Evolutionary conservation across 2,113 vertebrate genomes (phyloP), one percentile per base, ranked within the genome.

Genomic region (Rallus limicola): DNA sequence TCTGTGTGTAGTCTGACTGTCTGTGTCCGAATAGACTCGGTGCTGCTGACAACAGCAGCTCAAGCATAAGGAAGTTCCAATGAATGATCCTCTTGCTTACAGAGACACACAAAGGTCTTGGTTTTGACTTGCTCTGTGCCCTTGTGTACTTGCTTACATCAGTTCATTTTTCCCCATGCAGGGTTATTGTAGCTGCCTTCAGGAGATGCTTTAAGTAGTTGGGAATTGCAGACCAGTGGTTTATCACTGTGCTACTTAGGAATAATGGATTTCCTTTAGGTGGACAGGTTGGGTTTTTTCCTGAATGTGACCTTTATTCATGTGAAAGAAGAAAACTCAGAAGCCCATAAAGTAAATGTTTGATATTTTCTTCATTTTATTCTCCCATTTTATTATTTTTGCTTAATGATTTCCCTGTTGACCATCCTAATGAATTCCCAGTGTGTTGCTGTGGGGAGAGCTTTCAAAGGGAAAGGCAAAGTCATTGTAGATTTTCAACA

Each of bases 61-160:
- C 20, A 20, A 84, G 79, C 3, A 0, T 40, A 28, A 26, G 19
- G 10, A 52, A 19, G 25, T 38, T 38, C 23, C 23, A 31, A 4
- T 29, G 18, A 6, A 3, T 5, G 16, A 2, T 31, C 42, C 60
- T 48, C 23, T 71, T 84, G 69, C 64, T 85, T 29, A 79, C 20
- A 52, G 55, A 81, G 81, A 25, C n/a, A 26, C 12, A 13, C 52
- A 72, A 10, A 69, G 55, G 42, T 38, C 36, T 3, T 62, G 81
- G 4, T 70, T 70, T 42, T 13, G 28, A 50, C 46, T 58, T 5
- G 0, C 3, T 38, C 16, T 67, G 52, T 4, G 0, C 36, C 44
- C 38, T 70, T 46, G 8, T 16, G 3, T 59, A 33, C 8, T 2
- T 25, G 5, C 65, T 82, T 48, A 50, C 59, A 48, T 42, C 55